phyloP scores from a whole-genome alignment of 1,140 invertebrate genomes.

The Colletes gigas region DNA sequence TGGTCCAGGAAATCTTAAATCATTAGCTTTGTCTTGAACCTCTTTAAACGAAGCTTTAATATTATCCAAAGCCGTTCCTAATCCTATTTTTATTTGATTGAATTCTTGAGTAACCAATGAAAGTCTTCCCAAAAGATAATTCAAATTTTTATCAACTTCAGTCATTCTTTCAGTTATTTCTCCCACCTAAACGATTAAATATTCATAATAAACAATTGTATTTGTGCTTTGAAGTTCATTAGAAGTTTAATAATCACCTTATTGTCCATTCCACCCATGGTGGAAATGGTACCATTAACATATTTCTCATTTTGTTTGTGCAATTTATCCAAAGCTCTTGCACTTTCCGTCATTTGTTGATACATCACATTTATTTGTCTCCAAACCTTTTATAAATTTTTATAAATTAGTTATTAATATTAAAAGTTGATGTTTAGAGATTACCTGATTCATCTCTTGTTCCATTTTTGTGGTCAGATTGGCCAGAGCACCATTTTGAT shows the following conservation, averaged over 20 bases:
- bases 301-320: conserved; percentile 90
- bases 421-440: background rate
- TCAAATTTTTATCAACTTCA: conserved; percentile 92
- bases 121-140: conserved; percentile 90
- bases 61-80: conserved; percentile 87
- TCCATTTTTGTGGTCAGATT: conserved; percentile 91
- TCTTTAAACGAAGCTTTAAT: conserved; percentile 86
- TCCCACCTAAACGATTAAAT: conserved; percentile 81
- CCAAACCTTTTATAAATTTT: conserved; percentile 84
- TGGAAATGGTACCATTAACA: conserved; percentile 90
- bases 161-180: conserved; percentile 89
- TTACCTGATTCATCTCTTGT: conserved; percentile 88
- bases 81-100: conserved; percentile 89
- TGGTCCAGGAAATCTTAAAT: conserved; percentile 75
- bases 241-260: conserved; percentile 82
- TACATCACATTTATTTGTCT: conserved; percentile 94
- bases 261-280: conserved; percentile 90
- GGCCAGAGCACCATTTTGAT: conserved; percentile 86
- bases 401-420: background rate
- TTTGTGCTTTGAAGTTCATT: conserved; percentile 13
- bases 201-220: background rate
- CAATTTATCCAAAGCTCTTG: conserved; percentile 87
- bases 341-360: conserved; percentile 89
- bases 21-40: conserved; percentile 83
- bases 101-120: conserved; percentile 93